Percentiles rank a stretch among this genome's conserved stretches.
These are phyloP conservation scores for Nycteola revayana DNA, from an alignment of 2,888 invertebrate genomes.

Conservation along the genomic window DNA sequence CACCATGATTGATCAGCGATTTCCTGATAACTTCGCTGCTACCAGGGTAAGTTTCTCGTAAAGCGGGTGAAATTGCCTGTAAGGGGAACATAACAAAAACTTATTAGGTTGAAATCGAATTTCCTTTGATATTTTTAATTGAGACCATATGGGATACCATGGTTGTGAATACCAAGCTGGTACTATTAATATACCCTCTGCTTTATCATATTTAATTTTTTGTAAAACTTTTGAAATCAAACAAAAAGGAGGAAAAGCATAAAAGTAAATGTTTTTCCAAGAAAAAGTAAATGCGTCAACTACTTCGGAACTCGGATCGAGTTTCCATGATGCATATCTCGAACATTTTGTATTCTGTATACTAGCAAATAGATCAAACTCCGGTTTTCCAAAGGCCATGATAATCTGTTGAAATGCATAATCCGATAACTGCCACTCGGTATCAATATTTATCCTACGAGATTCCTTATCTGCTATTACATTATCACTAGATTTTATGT, in stretches of 20 bases:
- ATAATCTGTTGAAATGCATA: conserved; percentile 8
- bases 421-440: conserved; percentile 17
- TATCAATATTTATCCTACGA: conserved; percentile 4
- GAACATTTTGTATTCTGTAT: conserved; percentile 15
- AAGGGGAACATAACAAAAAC: conserved; percentile 21
- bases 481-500: conserved; percentile 12
- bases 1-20: conserved; percentile 7
- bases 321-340: conserved; percentile 21
- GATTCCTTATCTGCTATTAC: conserved; percentile 9
- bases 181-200: conserved; percentile 22
- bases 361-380: conserved; percentile 22
- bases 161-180: conserved; percentile 28
- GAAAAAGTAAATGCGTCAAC: conserved; percentile 18
- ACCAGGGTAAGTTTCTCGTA: conserved; percentile 17
- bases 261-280: conserved; percentile 6
- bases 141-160: conserved; percentile 22
- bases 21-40: conserved; percentile 26
- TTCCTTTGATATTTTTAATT: conserved; percentile 12
- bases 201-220: not conserved
- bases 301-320: conserved; percentile 15
- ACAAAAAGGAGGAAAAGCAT: conserved; percentile 7
- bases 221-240: not conserved
- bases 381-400: conserved; percentile 8
- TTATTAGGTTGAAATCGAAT: conserved; percentile 18
- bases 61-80: conserved; percentile 19